A percentile compares a stretch with the other conserved stretches of the same genome.
phyloP scores from a whole-genome alignment of 2,888 invertebrate species.

The Meiosimyza decipiens region DNA sequence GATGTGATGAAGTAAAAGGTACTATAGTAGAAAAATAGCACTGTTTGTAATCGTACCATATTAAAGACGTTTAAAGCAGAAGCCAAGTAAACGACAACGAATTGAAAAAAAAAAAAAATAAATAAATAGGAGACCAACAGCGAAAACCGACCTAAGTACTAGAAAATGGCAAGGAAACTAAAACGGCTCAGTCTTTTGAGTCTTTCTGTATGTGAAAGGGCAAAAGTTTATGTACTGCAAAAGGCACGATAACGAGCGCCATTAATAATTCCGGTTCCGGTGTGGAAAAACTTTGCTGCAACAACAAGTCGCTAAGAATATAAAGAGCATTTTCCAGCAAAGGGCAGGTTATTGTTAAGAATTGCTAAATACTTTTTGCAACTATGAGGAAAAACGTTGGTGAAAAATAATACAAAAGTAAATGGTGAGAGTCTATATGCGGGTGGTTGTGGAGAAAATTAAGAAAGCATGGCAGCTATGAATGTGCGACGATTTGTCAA shows the following conservation, averaged over 20 bases:
- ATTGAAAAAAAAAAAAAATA: conserved; percentile 19
- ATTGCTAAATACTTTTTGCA: conserved; percentile 40
- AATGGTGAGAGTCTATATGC: neutral
- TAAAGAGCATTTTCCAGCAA: conserved; percentile 44
- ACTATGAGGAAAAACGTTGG: conserved; percentile 25
- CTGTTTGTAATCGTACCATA: conserved; percentile 43
- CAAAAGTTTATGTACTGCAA: conserved; percentile 66
- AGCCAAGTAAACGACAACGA: conserved; percentile 25
- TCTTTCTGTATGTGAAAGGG: neutral
- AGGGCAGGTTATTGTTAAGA: conserved; percentile 39
- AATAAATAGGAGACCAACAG: neutral
- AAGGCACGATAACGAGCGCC: conserved; percentile 64
- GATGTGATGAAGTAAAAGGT: conserved; percentile 20
- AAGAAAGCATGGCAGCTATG: conserved; percentile 40
- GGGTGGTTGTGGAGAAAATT: neutral
- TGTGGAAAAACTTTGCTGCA: conserved; percentile 33
- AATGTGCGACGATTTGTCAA: conserved; percentile 59
- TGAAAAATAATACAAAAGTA: conserved; percentile 3
- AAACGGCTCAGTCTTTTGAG: too few species aligned
- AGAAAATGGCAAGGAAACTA: neutral
- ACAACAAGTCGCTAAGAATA: conserved; percentile 1
- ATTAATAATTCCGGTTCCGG: conserved; percentile 61
- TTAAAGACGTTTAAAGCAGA: conserved; percentile 10
- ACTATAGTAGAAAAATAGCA: conserved; percentile 27
- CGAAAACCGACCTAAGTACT: neutral